Evolutionary conservation across 2,113 vertebrate species (phyloP), one percentile per base, ranked within the genome.

Genomic region (human (Homo sapiens)): DNA sequence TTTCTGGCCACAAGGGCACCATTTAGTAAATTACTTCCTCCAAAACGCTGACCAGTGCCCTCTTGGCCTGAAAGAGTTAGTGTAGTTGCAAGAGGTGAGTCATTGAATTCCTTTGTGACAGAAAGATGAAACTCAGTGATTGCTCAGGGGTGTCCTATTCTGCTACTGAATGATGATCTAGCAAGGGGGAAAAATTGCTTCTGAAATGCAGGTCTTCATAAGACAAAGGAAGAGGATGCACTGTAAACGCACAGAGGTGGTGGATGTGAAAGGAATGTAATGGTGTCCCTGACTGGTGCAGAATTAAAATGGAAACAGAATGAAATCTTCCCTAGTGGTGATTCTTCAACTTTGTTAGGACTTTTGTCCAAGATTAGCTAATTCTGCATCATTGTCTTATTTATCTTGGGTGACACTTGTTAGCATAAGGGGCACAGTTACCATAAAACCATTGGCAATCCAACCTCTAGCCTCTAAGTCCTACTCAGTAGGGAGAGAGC

Each of bases 101-200:
- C 92, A 92, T 66, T 89, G 83, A 92, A 96, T 96, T 96, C 92
- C 70, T 95, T 40, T 93, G 90, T 92, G 83, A 83, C 70, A 72
- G 92, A 96, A 97, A 97, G 94, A 97, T 93, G 73, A 91, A 95
- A 93, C 82, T 95, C 55, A 27, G 78, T 72, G 79, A 92, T 95
- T 90, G 90, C 59, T 97, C 83, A 96, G 70, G 94, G 76, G 38
- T 95, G 80, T 95, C 90, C 86, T 94, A 43, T 73, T 97, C 86
- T 94, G 86, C 38, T 76, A 94, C 6, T 94, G 93, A 98, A 91
- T 59, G 89, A 97, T 98, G 94, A 93, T 66, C 85, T 59, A 43
- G 86, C 16, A 43, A 78, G 30, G 32, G 25, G 6, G 59, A 82
- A 64, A 64, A 90, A 78, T 61, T 57, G 52, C 87, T 90, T 96